Conservation (phyloP, 2,797 vertebrate species). For the Pempheris klunzingeri region DNA sequence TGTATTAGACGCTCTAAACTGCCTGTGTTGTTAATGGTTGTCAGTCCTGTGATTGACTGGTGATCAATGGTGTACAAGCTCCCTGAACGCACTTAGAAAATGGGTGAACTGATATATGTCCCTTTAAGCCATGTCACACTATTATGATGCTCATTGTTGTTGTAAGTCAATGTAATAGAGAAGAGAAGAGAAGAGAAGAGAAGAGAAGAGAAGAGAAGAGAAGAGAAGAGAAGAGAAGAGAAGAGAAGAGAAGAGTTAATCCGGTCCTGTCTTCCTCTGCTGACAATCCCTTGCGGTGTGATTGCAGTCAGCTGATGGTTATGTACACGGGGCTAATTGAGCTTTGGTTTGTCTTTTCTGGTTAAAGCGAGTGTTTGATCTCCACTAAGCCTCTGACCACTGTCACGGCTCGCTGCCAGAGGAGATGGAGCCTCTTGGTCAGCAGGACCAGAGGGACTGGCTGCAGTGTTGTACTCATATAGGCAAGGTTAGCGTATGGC, state of each 20-base stretch:
- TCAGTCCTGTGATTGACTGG: background rate
- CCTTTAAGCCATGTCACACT: too few relatives aligned
- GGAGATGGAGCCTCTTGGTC: conserved; percentile 31
- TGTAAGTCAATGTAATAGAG: background rate
- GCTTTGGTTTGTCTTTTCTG: conserved; percentile 69
- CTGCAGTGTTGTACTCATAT: too few relatives aligned
- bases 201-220: background rate
- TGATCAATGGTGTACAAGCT: background rate
- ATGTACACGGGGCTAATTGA: conserved; percentile 66
- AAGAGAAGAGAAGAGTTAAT: conserved; percentile 18
- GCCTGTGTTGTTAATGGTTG: background rate
- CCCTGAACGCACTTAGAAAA: background rate
- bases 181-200: too few relatives aligned
- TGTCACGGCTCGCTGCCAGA: conserved; percentile 59
- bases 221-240: conserved; percentile 11
- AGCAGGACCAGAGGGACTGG: conserved; percentile 23
- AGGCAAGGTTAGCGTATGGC: too few relatives aligned
- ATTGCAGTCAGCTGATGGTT: conserved; percentile 72
- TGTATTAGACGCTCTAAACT: background rate
- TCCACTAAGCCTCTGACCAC: conserved; percentile 67
- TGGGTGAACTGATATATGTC: background rate
- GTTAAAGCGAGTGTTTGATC: conserved; percentile 72
- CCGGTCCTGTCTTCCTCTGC: conserved; percentile 22
- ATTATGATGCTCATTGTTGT: background rate
- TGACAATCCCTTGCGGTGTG: conserved; percentile 38